Evolutionary conservation across 2,888 invertebrate genomes (phyloP).

Genomic region (Caenorhabditis macrosperma): DNA sequence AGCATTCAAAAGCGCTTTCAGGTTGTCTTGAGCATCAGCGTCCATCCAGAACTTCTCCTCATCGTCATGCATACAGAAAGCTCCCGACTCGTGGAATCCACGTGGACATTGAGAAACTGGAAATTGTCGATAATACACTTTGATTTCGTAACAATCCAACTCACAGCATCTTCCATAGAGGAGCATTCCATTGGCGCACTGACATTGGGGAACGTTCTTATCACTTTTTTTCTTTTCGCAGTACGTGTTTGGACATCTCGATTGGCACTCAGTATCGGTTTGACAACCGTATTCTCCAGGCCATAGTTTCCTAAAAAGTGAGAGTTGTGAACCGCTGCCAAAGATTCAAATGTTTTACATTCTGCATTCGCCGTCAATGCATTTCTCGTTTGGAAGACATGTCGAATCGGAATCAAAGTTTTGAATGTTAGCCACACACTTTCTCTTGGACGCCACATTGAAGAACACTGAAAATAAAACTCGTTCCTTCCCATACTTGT

Average conservation of each 20-base stretch:
- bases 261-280: constrained; percentile 73
- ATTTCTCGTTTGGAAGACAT: constrained; percentile 78
- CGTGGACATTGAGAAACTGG: constrained; percentile 75
- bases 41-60: constrained; percentile 77
- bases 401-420: constrained; percentile 75
- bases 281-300: constrained; percentile 79
- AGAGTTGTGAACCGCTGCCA: neutral
- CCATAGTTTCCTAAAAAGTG: constrained; percentile 74
- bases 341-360: constrained; percentile 63
- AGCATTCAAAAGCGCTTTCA: constrained; percentile 73
- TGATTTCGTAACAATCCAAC: too few relatives aligned
- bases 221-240: constrained; percentile 75
- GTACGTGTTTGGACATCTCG: constrained; percentile 76
- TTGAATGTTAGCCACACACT: constrained; percentile 66
- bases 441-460: constrained; percentile 73
- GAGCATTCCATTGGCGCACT: constrained; percentile 75
- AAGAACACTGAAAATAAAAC: constrained; percentile 74
- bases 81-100: constrained; percentile 76
- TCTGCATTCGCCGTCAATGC: constrained; percentile 77
- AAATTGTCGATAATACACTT: constrained; percentile 23
- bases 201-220: constrained; percentile 77
- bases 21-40: constrained; percentile 73
- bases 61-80: constrained; percentile 76
- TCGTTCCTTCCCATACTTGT: neutral
- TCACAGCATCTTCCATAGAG: constrained; percentile 78